Percentiles rank a stretch among this genome's conserved stretches.
Conservation (phyloP, 2,888 invertebrate genomes). For the Pogonocherus hispidulus region DNA sequence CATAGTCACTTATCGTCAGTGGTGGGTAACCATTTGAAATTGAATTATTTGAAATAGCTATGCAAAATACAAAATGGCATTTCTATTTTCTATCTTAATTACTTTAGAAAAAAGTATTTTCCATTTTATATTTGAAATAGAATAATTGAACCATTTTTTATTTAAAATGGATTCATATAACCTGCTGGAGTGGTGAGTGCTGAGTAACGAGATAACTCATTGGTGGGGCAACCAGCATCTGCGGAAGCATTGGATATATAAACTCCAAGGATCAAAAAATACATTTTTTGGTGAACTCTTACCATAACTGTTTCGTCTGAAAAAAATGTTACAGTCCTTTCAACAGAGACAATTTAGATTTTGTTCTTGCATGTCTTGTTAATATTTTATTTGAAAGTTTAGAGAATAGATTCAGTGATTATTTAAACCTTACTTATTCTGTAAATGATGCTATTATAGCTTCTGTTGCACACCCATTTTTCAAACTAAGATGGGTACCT, state of each 20-base stretch:
- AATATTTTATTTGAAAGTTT: background rate
- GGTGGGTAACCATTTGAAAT: too few species aligned
- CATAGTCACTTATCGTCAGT: too few species aligned
- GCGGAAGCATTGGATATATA: conserved; percentile 5
- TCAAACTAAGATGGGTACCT: conserved; percentile 5
- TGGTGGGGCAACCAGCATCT: too few species aligned
- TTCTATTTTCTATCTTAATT: too few species aligned
- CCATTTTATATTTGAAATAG: too few species aligned
- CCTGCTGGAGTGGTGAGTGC: too few species aligned
- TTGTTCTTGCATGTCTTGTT: background rate
- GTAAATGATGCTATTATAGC: background rate
- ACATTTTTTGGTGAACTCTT: conserved; percentile 4
- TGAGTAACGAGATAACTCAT: too few species aligned
- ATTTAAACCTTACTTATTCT: background rate
- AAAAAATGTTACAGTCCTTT: conserved; percentile 1
- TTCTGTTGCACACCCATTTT: background rate
- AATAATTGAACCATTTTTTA: too few species aligned
- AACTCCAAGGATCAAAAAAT: conserved; percentile 12
- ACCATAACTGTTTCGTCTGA: conserved; percentile 3
- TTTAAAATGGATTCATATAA: too few species aligned
- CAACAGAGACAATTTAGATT: conserved; percentile 7
- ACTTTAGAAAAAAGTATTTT: too few species aligned
- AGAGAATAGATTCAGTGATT: conserved; percentile 3
- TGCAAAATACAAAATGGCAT: too few species aligned
- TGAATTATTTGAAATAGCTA: too few species aligned